Evolutionary conservation across 37 sponge, comb jelly and placozoan genomes (phyloP).

Genomic region (Spongilla lacustris): DNA sequence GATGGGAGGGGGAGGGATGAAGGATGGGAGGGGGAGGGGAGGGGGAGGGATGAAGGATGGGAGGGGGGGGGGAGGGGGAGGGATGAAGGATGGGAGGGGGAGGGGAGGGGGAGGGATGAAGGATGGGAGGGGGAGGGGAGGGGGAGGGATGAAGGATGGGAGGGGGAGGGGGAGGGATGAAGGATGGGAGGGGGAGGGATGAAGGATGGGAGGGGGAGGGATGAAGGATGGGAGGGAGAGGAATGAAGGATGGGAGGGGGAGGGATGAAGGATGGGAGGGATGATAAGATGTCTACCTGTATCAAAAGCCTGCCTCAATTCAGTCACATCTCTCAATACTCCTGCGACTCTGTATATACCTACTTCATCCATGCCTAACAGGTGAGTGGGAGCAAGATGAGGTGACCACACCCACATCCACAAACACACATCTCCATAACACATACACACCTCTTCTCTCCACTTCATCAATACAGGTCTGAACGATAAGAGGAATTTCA

Average conservation of each 20-base stretch:
- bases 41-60: no score
- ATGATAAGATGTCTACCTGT: constrained; percentile 64
- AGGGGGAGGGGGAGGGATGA: no score
- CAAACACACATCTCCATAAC: constrained; percentile 12
- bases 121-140: no score
- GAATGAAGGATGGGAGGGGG: background rate
- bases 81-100: no score
- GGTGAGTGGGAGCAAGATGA: no score
- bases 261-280: no score
- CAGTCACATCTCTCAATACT: constrained; percentile 77
- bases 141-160: no score
- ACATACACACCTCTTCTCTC: constrained; percentile 75
- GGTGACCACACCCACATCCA: background rate
- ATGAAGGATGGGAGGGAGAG: background rate
- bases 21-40: no score
- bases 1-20: no score
- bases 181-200: no score
- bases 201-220: background rate
- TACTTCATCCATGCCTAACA: constrained; percentile 65
- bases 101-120: no score
- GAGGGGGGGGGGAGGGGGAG: no score
- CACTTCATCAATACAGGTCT: constrained; percentile 87
- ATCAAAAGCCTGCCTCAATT: constrained; percentile 85
- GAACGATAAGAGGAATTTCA: constrained; percentile 82
- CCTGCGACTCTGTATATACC: constrained; percentile 94